These are phyloP conservation scores for Fregata magnificens DNA, from an alignment of 2,113 vertebrate species.

Conservation along the genomic window DNA sequence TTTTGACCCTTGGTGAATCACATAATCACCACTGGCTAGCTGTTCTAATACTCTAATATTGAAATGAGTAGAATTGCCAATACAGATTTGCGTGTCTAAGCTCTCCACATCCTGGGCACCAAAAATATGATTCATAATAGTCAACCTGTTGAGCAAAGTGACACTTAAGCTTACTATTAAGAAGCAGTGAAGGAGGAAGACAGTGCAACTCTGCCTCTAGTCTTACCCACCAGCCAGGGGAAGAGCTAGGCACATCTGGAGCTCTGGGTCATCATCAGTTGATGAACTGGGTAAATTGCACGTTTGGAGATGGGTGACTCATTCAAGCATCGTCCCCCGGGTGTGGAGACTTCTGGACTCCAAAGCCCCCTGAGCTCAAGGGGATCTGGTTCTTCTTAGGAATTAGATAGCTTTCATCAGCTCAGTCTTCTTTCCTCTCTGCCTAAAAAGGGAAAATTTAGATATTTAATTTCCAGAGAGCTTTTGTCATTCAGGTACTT, in stretches of 20 bases:
- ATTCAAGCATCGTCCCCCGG: background rate
- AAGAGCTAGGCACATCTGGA: background rate
- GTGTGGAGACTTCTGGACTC: background rate
- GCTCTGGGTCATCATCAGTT: background rate
- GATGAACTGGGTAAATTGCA: background rate
- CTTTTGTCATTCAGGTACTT: background rate
- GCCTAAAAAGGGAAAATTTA: background rate
- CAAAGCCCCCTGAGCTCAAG: background rate
- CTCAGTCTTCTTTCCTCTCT: background rate
- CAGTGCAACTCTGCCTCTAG: background rate
- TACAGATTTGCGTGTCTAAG: background rate
- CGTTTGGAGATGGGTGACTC: background rate
- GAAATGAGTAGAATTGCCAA: background rate
- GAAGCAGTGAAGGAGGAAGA: background rate
- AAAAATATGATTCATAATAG: background rate
- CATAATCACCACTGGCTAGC: background rate
- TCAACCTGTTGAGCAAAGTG: background rate
- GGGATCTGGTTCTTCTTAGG: background rate
- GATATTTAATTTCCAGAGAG: background rate
- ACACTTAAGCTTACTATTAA: background rate
- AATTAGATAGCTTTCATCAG: background rate
- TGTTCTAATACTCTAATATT: background rate
- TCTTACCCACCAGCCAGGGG: background rate
- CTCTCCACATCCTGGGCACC: background rate
- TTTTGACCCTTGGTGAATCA: background rate